Evolutionary conservation across 2,797 vertebrate genomes (phyloP).

Genomic region (Muscicapa striata): DNA sequence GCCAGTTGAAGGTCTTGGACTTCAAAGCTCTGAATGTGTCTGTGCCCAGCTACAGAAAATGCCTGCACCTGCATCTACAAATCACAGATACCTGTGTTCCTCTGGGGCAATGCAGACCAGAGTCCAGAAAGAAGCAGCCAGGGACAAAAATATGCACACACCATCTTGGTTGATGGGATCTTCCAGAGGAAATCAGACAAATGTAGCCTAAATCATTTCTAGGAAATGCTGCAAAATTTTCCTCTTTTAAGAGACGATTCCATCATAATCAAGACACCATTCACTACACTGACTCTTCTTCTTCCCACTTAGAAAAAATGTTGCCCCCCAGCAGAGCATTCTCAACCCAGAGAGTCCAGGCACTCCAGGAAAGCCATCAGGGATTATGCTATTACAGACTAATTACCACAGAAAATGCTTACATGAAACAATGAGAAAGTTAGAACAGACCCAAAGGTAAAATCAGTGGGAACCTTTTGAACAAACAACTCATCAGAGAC

Average conservation of each 20-base stretch:
- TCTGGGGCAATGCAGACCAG: background rate
- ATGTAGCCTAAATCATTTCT: background rate
- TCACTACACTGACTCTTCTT: background rate
- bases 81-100: background rate
- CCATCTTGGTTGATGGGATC: background rate
- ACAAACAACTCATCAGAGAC: conserved; percentile 29
- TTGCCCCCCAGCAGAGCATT: conserved; percentile 30
- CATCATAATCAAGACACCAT: background rate
- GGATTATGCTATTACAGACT: conserved; percentile 39
- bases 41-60: background rate
- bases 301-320: background rate
- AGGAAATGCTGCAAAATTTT: conserved; percentile 29
- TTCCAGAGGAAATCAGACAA: conserved; percentile 22
- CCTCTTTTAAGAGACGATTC: background rate
- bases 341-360: background rate
- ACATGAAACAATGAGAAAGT: conserved; percentile 9
- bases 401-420: conserved; percentile 49
- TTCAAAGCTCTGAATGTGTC: background rate
- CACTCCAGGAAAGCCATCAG: conserved; percentile 2
- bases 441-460: conserved; percentile 51
- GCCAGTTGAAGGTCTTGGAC: conserved; percentile 4
- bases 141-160: background rate
- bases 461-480: conserved; percentile 36
- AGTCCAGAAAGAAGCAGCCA: background rate
- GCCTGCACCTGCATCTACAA: conserved; percentile 12